Percentiles rank a stretch among this genome's conserved stretches.
These are phyloP conservation scores for Pollimyrus isidori DNA, from an alignment of 2,113 vertebrate genomes.

Conservation along the genomic window DNA sequence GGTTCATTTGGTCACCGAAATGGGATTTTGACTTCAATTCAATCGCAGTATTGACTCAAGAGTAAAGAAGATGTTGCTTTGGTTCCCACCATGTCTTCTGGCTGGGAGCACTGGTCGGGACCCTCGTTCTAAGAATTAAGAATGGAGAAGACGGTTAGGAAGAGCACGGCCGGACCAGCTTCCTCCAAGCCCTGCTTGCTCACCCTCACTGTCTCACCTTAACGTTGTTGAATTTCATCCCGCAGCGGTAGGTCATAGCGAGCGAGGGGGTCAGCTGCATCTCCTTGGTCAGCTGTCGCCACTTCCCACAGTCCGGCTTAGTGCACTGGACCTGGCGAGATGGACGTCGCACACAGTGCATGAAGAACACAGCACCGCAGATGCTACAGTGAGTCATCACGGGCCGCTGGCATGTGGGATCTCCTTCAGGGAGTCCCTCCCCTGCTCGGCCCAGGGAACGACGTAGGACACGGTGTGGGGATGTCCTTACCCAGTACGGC, in stretches of 20 bases:
- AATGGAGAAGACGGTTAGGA: neutral
- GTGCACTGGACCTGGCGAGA: conserved; percentile 80
- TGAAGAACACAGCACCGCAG: neutral
- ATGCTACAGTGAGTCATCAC: neutral
- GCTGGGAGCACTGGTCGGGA: conserved; percentile 81
- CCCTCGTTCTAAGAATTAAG: conserved; percentile 67
- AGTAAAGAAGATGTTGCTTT: neutral
- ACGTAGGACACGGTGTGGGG: neutral
- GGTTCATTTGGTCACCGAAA: neutral
- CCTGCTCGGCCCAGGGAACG: neutral
- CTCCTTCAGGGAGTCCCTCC: neutral
- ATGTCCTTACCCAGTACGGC: conserved; percentile 83
- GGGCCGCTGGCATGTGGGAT: neutral
- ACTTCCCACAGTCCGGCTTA: conserved; percentile 83
- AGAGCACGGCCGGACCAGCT: no score
- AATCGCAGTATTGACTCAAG: neutral
- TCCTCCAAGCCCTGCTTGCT: neutral
- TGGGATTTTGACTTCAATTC: neutral
- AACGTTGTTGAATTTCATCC: conserved; percentile 78
- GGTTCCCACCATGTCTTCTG: conserved; percentile 82
- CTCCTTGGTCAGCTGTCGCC: conserved; percentile 95
- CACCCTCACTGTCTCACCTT: conserved; percentile 64
- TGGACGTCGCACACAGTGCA: neutral
- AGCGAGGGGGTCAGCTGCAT: conserved; percentile 79
- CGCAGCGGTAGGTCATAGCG: conserved; percentile 82